Percentiles rank a stretch among this genome's conserved stretches.
Evolutionary conservation across 2,888 invertebrate genomes (phyloP).

Genomic region (Drosophila buzzatii): DNA sequence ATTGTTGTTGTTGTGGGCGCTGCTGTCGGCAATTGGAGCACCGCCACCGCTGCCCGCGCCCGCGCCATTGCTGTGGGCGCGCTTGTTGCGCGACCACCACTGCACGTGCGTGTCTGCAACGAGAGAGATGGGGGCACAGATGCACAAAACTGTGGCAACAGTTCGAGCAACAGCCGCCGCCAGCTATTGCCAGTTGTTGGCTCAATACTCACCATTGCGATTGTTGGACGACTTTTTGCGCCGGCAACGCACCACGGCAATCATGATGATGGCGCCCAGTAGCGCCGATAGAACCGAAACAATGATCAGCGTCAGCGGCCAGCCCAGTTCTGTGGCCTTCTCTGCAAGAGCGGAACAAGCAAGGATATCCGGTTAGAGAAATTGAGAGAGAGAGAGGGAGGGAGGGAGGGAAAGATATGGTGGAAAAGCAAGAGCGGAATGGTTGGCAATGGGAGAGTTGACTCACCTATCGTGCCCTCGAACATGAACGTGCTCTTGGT

Average conservation of each 20-base stretch:
- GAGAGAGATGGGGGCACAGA: conserved; percentile 19
- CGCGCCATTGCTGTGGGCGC: conserved; percentile 62
- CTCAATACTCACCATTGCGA: conserved; percentile 84
- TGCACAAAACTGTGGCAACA: conserved; percentile 20
- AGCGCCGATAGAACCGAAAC: conserved; percentile 90
- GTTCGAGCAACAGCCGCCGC: neutral
- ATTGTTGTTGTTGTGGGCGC: conserved; percentile 80
- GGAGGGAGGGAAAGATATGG: neutral
- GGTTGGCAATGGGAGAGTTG: neutral
- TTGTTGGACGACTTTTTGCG: conserved; percentile 85
- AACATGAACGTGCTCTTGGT: conserved; percentile 87
- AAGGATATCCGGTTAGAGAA: conserved; percentile 11
- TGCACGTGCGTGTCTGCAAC: conserved; percentile 84
- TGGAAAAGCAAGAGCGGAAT: too few species aligned
- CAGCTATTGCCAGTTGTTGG: conserved; percentile 5
- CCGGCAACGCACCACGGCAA: conserved; percentile 89
- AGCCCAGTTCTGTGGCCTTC: conserved; percentile 88
- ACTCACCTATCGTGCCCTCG: conserved; percentile 87
- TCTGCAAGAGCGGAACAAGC: conserved; percentile 69
- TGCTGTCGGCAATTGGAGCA: conserved; percentile 47
- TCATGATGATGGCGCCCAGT: conserved; percentile 90
- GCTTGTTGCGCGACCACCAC: conserved; percentile 85
- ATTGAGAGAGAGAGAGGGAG: too few species aligned
- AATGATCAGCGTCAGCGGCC: conserved; percentile 90
- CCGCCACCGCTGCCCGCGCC: conserved; percentile 41